phyloP scores from a whole-genome alignment of 1,140 invertebrate genomes.

The Archivesica marissinica region DNA sequence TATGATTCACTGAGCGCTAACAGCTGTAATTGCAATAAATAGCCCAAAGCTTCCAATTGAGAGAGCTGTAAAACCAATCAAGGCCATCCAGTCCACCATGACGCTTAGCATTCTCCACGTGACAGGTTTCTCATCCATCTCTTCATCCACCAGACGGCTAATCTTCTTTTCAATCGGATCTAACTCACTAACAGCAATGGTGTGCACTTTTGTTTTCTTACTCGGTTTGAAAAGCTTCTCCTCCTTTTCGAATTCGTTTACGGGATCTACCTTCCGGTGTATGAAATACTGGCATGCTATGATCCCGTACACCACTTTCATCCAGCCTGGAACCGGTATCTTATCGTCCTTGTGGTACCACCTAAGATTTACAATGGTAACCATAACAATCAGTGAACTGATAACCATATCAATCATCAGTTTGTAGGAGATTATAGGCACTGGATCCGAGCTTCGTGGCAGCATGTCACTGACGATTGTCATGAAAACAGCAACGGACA shows the following conservation, averaged over 20 bases:
- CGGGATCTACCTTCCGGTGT: background rate
- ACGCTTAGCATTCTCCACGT: constrained; percentile 1
- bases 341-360: background rate
- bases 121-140: background rate
- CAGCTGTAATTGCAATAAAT: background rate
- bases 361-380: background rate
- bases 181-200: background rate
- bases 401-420: background rate
- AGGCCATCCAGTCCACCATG: background rate
- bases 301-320: background rate
- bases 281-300: background rate
- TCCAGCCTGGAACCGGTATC: background rate
- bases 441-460: constrained; percentile 34
- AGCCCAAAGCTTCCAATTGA: background rate
- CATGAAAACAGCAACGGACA: constrained; percentile 48
- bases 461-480: constrained; percentile 46
- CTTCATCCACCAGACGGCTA: too few species aligned
- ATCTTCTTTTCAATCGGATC: background rate
- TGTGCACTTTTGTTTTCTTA: background rate
- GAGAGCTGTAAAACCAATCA: background rate
- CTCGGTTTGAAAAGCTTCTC: background rate
- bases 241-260: background rate
- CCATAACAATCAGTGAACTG: background rate
- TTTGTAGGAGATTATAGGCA: constrained; percentile 33
- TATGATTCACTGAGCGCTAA: too few species aligned